phyloP scores from a whole-genome alignment of 2,888 invertebrate genomes.

The Scaptomyza polygonia region DNA sequence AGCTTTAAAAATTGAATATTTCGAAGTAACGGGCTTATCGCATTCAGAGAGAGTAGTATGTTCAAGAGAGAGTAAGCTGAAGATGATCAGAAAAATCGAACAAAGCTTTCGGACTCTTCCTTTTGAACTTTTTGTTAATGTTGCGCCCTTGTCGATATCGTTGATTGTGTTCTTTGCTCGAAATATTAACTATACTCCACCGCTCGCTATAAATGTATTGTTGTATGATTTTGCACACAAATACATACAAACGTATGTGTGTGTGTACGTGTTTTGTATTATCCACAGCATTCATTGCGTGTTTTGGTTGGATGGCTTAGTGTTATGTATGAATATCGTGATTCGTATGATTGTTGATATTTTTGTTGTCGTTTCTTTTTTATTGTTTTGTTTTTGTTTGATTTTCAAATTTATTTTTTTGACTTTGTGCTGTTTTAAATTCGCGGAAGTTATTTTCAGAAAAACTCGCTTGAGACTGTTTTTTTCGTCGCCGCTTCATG shows the following conservation, averaged over 20 bases:
- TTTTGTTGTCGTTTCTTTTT: constrained; percentile 27
- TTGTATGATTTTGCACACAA: constrained; percentile 1
- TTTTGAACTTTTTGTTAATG: neutral
- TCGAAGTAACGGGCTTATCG: neutral
- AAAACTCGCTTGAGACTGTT: constrained; percentile 46
- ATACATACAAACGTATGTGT: no score
- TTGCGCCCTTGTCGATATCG: neutral
- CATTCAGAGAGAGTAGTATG: neutral
- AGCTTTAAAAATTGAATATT: neutral
- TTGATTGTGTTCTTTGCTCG: constrained; percentile 1
- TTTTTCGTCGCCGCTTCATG: constrained; percentile 10
- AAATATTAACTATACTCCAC: neutral
- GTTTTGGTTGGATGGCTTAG: constrained; percentile 55
- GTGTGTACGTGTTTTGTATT: no score
- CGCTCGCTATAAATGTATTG: neutral
- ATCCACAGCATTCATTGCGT: constrained; percentile 62
- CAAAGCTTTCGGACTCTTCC: neutral
- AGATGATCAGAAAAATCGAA: neutral
- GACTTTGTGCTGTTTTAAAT: constrained; percentile 32
- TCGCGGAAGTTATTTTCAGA: constrained; percentile 65
- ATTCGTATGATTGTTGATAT: constrained; percentile 33
- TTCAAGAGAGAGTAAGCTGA: neutral
- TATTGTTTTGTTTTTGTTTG: constrained; percentile 4
- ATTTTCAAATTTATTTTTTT: no score
- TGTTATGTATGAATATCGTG: constrained; percentile 47